Evolutionary conservation across 2,113 vertebrate genomes (phyloP), one percentile per base, ranked within the genome.

Genomic region (Marmota monax): DNA sequence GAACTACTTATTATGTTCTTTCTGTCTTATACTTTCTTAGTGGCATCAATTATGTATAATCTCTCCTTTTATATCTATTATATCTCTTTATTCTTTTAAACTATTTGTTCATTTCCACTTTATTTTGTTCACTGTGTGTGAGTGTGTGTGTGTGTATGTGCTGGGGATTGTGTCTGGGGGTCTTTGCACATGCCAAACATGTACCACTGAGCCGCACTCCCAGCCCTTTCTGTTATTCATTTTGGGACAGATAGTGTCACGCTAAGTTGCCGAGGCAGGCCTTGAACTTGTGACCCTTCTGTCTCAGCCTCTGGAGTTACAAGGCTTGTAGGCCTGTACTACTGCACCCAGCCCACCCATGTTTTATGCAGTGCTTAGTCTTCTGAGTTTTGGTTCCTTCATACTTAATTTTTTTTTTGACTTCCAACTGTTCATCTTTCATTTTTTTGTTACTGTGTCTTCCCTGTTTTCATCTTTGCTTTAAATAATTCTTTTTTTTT

Each of bases 321-420:
- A 20, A 58, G 56, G 20, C 22, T 58, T 22, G 9, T 4, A 32
- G 29, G 25, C 29, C 29, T 67, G 4, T 13, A 0, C 4, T 65
- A 20, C 3, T 10, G 32, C 1, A 0, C 10, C 25, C 32, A 20
- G 1, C 39, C 32, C 25, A 16, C 2, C 32, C 32, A 0, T 29
- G 39, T 11, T n/a, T 45, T 51, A 2, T n/a, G 7, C 0, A 12
- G 9, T 14, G n/a, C 29, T 0, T 1, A 18, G 5, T 72, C 27
- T 23, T 27, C 17, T 45, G 12, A 27, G 34, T 51, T 23, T 85
- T 74, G 39, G 61, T 87, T 69, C 34, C n/a, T 0, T 87, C 22
- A 0, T 23, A 39, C 22, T 27, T 39, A n/a, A 0, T 10, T 8
- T 42, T 23, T 42, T 23, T 23, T 4, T 34, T 42, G 1, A 32